Percentiles rank a stretch among this genome's conserved stretches.
phyloP scores from a whole-genome alignment of 2,888 invertebrate genomes.

The Lymantria dispar region DNA sequence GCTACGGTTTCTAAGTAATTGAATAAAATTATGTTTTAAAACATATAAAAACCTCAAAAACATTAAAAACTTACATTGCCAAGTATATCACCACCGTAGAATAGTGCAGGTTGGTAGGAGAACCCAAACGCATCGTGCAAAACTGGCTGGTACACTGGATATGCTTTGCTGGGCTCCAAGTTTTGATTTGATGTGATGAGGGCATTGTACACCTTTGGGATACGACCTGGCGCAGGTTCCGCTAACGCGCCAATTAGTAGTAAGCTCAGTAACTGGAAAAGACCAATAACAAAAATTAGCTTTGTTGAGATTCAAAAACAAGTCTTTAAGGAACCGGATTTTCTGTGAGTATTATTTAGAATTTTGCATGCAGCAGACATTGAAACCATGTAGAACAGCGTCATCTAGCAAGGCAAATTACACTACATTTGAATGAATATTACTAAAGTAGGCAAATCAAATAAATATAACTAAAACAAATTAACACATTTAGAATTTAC shows the following conservation, averaged over 20 bases:
- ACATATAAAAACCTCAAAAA: not conserved
- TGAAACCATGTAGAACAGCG: no score
- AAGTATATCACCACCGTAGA: constrained; percentile 60
- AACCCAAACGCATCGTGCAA: constrained; percentile 84
- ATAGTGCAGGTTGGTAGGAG: constrained; percentile 59
- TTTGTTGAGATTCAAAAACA: no score
- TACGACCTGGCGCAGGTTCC: constrained; percentile 78
- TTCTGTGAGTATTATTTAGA: no score
- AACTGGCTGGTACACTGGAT: constrained; percentile 88
- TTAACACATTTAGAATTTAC: no score
- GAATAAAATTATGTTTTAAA: no score
- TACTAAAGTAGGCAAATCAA: no score
- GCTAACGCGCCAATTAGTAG: constrained; percentile 40
- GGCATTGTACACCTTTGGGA: constrained; percentile 91
- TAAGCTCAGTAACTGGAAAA: constrained; percentile 53
- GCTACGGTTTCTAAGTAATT: no score
- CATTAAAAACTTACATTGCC: constrained; percentile 51
- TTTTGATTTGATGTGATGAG: constrained; percentile 90
- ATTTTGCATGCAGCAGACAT: no score
- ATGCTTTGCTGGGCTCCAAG: constrained; percentile 88
- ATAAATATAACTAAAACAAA: no score
- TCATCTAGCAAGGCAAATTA: no score
- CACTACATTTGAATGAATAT: no score
- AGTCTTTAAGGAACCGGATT: no score
- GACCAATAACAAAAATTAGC: not conserved